A percentile compares a stretch with the other conserved stretches of the same genome.
phyloP scores from a whole-genome alignment of 2,888 invertebrate genomes.

The Acanthosepion pharaonis region DNA sequence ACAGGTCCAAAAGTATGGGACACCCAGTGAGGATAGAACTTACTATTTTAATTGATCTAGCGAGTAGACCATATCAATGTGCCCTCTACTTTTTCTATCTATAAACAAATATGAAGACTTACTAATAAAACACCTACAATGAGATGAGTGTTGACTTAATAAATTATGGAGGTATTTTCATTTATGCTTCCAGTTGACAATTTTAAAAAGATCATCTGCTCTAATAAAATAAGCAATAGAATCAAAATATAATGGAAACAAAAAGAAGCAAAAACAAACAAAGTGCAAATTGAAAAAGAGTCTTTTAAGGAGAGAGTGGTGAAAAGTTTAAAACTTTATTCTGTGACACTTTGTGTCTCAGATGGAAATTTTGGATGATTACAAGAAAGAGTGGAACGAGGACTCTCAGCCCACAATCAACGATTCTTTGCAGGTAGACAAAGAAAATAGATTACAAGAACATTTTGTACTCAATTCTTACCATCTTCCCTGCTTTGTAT shows the following conservation, averaged over 20 bases:
- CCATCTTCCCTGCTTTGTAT: not conserved
- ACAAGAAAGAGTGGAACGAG: constrained; percentile 17
- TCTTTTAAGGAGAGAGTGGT: not conserved
- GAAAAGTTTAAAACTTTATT: constrained; percentile 48
- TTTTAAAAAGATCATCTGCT: not conserved
- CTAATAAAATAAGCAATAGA: not conserved
- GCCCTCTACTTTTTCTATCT: too few relatives aligned
- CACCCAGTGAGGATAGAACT: too few relatives aligned
- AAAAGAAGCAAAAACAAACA: not conserved
- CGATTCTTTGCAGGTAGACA: not conserved
- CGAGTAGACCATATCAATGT: too few relatives aligned
- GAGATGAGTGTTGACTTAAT: too few relatives aligned
- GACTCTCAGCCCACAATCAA: not conserved
- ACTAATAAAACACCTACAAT: too few relatives aligned
- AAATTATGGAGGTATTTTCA: too few relatives aligned
- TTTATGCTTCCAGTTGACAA: not conserved
- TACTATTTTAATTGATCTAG: too few relatives aligned
- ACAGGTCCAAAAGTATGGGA: too few relatives aligned
- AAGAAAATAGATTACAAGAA: not conserved
- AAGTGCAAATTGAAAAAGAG: not conserved
- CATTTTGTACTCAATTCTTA: not conserved
- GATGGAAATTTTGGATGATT: constrained; percentile 37
- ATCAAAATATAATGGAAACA: not conserved
- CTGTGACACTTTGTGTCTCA: constrained; percentile 45
- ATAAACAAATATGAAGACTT: too few relatives aligned